Evolutionary conservation across 2,797 vertebrate genomes (phyloP).

Genomic region (Apogon talboti): DNA sequence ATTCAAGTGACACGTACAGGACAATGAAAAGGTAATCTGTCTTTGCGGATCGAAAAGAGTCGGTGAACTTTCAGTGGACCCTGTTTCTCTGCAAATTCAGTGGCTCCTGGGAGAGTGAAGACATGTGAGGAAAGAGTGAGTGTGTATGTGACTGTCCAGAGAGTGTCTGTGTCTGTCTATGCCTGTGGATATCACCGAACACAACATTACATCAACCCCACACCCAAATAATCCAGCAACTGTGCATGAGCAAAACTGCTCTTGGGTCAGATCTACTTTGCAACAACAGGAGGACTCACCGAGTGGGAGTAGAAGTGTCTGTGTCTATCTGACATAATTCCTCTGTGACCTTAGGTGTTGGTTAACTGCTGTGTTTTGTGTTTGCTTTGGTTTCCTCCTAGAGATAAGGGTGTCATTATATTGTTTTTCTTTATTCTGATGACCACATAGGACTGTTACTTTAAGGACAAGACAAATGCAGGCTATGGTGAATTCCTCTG

Average conservation of each 20-base stretch:
- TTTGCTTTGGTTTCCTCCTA: slow-evolving; percentile 71
- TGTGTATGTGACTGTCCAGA: background rate
- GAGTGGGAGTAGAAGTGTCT: slow-evolving; percentile 48
- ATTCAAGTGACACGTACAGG: slow-evolving; percentile 20
- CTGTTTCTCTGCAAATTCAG: slow-evolving; percentile 7
- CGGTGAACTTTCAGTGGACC: slow-evolving; percentile 5
- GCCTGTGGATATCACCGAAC: slow-evolving; percentile 34
- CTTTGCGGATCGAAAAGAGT: slow-evolving; percentile 8
- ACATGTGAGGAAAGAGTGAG: slow-evolving; percentile 2
- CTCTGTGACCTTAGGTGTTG: slow-evolving; percentile 41
- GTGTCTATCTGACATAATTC: slow-evolving; percentile 49
- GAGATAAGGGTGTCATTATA: slow-evolving; percentile 48
- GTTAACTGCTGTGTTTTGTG: slow-evolving; percentile 41
- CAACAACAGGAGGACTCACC: slow-evolving; percentile 45
- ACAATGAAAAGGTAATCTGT: slow-evolving; percentile 14
- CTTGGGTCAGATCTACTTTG: slow-evolving; percentile 38
- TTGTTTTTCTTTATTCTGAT: slow-evolving; percentile 8
- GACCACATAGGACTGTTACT: slow-evolving; percentile 26
- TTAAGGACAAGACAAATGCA: slow-evolving; percentile 16
- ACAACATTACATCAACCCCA: slow-evolving; percentile 62
- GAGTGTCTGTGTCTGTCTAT: slow-evolving; percentile 7
- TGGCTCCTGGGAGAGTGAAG: background rate
- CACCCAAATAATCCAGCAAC: slow-evolving; percentile 54
- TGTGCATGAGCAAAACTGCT: slow-evolving; percentile 31
- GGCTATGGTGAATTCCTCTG: background rate